These are phyloP conservation scores for Trematomus loennbergii DNA, from an alignment of 2,113 vertebrate genomes.

Conservation along the genomic window DNA sequence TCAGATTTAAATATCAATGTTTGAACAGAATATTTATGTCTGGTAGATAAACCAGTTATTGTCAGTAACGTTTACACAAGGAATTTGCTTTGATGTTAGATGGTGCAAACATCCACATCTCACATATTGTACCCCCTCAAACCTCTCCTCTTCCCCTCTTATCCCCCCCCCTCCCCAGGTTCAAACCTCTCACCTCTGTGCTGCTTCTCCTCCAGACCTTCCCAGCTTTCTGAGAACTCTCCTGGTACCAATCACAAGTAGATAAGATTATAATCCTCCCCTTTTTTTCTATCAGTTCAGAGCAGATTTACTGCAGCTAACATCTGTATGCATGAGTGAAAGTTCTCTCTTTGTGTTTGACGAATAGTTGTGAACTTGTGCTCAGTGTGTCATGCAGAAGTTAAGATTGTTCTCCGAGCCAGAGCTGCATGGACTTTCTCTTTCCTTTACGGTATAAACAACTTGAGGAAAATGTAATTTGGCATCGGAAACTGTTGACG, in stretches of 20 bases:
- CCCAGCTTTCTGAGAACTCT: conserved; percentile 27
- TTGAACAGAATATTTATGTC: no score
- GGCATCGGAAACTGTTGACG: no score
- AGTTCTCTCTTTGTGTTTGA: neutral
- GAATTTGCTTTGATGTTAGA: no score
- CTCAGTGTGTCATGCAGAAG: neutral
- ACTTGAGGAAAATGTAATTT: no score
- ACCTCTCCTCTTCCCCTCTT: neutral
- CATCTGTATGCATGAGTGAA: neutral
- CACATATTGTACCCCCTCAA: conserved; percentile 14
- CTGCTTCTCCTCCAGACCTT: neutral
- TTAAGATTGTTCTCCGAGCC: neutral
- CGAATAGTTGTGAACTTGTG: neutral
- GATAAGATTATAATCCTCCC: conserved; percentile 54
- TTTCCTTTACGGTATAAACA: no score
- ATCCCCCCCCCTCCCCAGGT: neutral
- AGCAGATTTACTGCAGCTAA: conserved; percentile 32
- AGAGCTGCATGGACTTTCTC: no score
- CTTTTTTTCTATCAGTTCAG: conserved; percentile 7
- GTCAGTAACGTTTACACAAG: no score
- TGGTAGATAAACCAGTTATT: no score
- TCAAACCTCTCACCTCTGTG: conserved; percentile 16
- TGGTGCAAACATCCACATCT: conserved; percentile 7
- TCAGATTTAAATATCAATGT: no score
- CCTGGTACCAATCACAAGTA: conserved; percentile 55